Conservation (phyloP, 2,113 vertebrate species). For the Columba janthina region DNA sequence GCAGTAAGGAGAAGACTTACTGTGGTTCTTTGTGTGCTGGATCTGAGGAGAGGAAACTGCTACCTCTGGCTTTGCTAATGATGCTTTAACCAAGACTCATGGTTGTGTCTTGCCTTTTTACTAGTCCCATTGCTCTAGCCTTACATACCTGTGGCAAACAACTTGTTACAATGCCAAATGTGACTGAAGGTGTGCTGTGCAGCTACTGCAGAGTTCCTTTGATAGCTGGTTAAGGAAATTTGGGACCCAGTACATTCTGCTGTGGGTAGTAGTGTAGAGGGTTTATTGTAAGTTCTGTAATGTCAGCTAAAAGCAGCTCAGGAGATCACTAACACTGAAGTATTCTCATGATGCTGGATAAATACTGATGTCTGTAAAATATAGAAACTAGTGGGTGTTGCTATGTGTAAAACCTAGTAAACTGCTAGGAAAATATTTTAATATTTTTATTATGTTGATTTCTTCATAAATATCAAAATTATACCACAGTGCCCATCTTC, state of each 20-base stretch:
- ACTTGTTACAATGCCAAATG: background rate
- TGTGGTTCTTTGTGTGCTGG: fast-evolving
- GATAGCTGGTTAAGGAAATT: background rate
- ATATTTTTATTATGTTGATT: background rate
- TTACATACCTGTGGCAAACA: background rate
- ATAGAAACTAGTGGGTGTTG: background rate
- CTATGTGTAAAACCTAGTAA: background rate
- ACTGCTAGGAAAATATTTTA: background rate
- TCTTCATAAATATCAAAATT: background rate
- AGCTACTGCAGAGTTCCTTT: background rate
- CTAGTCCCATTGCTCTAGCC: fast-evolving
- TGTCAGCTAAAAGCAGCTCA: background rate
- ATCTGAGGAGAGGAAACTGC: background rate
- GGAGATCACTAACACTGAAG: background rate
- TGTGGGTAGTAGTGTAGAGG: no score
- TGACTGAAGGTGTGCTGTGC: background rate
- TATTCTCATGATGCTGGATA: background rate
- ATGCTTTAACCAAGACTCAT: background rate
- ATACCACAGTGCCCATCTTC: background rate
- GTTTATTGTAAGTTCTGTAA: background rate
- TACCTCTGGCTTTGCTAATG: background rate
- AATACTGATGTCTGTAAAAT: background rate
- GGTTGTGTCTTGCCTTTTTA: background rate
- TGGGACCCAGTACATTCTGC: fast-evolving
- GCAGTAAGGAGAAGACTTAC: background rate